These are phyloP conservation scores for Epicauta chinensis DNA, from an alignment of 1,140 invertebrate genomes.

Conservation along the genomic window DNA sequence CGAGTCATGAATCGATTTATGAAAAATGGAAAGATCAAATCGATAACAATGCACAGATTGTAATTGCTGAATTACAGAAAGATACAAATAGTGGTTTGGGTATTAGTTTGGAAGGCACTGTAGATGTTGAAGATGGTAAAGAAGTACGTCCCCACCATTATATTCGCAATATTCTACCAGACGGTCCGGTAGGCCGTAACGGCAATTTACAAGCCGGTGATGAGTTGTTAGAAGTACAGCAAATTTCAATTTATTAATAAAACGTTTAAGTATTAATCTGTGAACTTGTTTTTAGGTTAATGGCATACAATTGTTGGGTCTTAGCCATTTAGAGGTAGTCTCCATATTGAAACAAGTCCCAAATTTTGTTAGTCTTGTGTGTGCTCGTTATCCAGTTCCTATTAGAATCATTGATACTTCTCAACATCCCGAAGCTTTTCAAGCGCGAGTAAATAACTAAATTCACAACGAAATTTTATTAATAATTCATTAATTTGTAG, in stretches of 20 bases:
- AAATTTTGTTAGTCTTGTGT: conserved; percentile 79
- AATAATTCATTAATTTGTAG: conserved; percentile 37
- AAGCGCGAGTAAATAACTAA: conserved; percentile 54
- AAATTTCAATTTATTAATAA: conserved; percentile 1
- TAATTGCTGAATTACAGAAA: conserved; percentile 67
- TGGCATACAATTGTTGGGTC: conserved; percentile 75
- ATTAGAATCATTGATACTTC: conserved; percentile 54
- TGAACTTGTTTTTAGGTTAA: conserved; percentile 66
- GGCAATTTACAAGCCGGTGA: conserved; percentile 55
- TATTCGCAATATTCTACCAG: conserved; percentile 69
- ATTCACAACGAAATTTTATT: not conserved
- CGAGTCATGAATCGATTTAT: conserved; percentile 58
- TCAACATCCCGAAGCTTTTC: conserved; percentile 59
- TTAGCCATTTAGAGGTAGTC: conserved; percentile 88
- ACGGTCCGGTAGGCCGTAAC: conserved; percentile 76
- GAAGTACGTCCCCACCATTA: conserved; percentile 77
- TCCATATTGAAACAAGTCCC: conserved; percentile 83
- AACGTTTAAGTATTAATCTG: not conserved
- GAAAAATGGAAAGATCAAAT: conserved; percentile 66
- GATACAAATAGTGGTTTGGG: conserved; percentile 70
- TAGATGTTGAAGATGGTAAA: conserved; percentile 66
- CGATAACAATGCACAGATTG: conserved; percentile 61
- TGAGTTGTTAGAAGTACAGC: conserved; percentile 60
- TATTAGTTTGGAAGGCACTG: conserved; percentile 82
- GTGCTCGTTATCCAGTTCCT: conserved; percentile 54